Evolutionary conservation across 2,797 vertebrate genomes (phyloP).

Genomic region (Eulemur albifrons): DNA sequence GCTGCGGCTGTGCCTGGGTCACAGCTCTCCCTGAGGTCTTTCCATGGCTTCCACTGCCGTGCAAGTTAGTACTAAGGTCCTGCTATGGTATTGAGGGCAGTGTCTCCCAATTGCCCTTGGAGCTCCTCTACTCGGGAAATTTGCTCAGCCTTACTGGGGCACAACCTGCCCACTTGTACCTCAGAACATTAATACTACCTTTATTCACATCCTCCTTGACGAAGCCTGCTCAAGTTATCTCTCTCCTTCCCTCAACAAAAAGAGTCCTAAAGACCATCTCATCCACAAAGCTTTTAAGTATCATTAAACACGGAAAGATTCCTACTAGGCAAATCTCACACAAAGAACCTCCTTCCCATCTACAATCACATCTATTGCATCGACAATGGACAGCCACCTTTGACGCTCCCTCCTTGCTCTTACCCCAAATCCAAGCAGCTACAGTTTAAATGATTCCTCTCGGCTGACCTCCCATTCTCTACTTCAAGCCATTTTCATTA

Average conservation of each 20-base stretch:
- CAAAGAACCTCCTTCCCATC: neutral
- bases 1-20: neutral
- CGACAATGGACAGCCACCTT: neutral
- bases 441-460: neutral
- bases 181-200: neutral
- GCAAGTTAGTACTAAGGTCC: neutral
- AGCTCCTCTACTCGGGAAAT: neutral
- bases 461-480: neutral
- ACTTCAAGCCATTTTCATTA: neutral
- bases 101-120: neutral
- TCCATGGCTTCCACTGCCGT: neutral
- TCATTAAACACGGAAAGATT: neutral
- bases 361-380: neutral
- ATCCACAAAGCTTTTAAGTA: neutral
- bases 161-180: neutral
- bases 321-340: neutral
- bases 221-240: neutral
- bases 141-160: neutral
- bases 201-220: neutral
- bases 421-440: neutral
- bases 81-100: neutral
- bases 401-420: neutral
- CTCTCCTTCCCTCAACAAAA: neutral
- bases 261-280: neutral
- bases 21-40: neutral